These are phyloP conservation scores for Ophion costatus DNA, from an alignment of 2,888 invertebrate species.

Conservation along the genomic window DNA sequence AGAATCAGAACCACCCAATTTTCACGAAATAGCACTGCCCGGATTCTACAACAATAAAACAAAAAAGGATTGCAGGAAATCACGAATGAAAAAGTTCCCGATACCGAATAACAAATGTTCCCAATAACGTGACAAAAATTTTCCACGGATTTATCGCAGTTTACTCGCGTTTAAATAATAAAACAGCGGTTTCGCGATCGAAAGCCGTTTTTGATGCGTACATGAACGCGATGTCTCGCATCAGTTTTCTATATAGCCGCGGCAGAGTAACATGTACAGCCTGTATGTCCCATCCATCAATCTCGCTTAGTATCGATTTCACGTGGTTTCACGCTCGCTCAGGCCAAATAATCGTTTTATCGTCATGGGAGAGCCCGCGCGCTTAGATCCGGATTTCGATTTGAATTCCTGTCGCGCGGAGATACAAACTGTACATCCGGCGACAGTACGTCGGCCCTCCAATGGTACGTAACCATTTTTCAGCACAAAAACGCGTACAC, in stretches of 20 bases:
- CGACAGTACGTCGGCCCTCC: background rate
- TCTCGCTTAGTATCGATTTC: conserved; percentile 67
- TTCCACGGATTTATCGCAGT: background rate
- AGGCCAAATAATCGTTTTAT: conserved; percentile 68
- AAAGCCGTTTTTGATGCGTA: conserved; percentile 1
- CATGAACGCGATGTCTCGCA: background rate
- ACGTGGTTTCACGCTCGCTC: conserved; percentile 66
- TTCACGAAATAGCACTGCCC: too few species aligned
- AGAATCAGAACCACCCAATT: too few species aligned
- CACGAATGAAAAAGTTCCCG: background rate
- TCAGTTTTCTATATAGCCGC: background rate
- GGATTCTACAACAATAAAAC: background rate
- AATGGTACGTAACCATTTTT: background rate
- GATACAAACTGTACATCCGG: conserved; percentile 5
- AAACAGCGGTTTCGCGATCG: conserved; percentile 10
- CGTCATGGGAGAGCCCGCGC: conserved; percentile 46
- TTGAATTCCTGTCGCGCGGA: conserved; percentile 27
- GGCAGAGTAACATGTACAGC: conserved; percentile 13
- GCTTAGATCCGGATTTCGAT: conserved; percentile 61
- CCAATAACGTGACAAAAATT: background rate
- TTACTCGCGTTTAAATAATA: conserved; percentile 6
- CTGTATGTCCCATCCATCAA: conserved; percentile 56
- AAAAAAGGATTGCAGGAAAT: background rate
- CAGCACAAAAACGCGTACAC: background rate
- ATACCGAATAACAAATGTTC: background rate